Evolutionary conservation across 2,888 invertebrate genomes (phyloP), one percentile per base, ranked within the genome.

Genomic region (Heliconius ethilla): DNA sequence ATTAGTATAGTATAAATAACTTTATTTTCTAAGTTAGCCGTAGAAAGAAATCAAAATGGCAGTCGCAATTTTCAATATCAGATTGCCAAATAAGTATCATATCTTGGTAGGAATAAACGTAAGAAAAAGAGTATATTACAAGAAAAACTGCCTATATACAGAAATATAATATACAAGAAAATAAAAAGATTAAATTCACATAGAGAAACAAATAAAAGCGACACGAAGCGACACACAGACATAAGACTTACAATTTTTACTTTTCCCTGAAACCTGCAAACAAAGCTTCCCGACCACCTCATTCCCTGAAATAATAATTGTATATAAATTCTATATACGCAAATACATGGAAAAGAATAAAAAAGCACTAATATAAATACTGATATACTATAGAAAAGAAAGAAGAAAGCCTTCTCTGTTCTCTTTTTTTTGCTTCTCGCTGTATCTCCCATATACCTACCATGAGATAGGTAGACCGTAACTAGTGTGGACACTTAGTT

Each of bases 211-310:
- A 6, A 69, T 13, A 67, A n/a, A 66, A 75, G 65, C 70, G 33
- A 25, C 55, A 65, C 51, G 40, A 59, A 73, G 59, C 75, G 40
- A 27, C 51, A 75, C 78, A 74, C 69, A 37, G 37, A 40, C 33
- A 40, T 29, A 25, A 3, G 55, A 82, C 81, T 82, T 84, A 86
- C 84, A 40, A 87, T 81, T 69, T 88, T 33, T 75, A 51, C 86
- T 87, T 87, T 89, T 86, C 86, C 87, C 86, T 51, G 88, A 87
- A 82, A 92, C 84, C 86, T 89, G 89, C 85, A 92, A 87, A 83
- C 87, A 90, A 86, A 92, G 90, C 87, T 88, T 91, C 83, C 92
- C 92, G 83, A 92, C 89, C 86, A 92, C 92, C 86, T 89, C 88
- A 82, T 87, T 85, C 83, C 89, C 92, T 91, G 91, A 87, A 91